Evolutionary conservation across 2,797 vertebrate genomes (phyloP).

Genomic region (Alexandromys oeconomus): DNA sequence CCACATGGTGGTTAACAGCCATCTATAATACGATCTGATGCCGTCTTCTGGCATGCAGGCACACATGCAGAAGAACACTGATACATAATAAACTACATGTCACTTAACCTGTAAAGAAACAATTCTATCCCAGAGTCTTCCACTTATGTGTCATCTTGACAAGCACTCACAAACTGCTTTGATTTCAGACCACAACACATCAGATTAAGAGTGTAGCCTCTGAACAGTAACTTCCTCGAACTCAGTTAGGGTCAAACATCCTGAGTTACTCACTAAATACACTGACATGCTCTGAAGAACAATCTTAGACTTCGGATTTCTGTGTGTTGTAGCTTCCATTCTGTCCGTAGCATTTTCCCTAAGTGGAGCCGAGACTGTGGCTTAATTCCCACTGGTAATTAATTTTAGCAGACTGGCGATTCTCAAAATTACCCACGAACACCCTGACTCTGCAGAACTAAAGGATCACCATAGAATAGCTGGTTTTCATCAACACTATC

Average conservation of each 20-base stretch:
- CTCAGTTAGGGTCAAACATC: background rate
- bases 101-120: background rate
- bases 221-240: background rate
- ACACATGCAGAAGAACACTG: background rate
- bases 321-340: background rate
- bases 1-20: background rate
- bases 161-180: background rate
- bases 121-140: background rate
- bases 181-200: background rate
- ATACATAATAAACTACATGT: background rate
- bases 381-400: background rate
- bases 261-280: conserved; percentile 10
- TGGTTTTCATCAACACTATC: background rate
- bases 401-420: conserved; percentile 25
- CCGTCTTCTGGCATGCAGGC: background rate
- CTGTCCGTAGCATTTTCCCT: conserved; percentile 1
- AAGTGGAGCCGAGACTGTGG: background rate
- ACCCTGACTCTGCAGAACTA: conserved; percentile 38
- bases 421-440: conserved; percentile 42
- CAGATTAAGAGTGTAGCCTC: background rate
- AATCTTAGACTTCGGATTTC: conserved; percentile 17
- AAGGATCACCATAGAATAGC: conserved; percentile 15
- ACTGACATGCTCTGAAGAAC: background rate
- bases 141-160: conserved; percentile 40
- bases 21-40: background rate